These are phyloP conservation scores for Paelopatides confundens DNA, from an alignment of 53 echinoderm and acorn worm species.

Conservation along the genomic window DNA sequence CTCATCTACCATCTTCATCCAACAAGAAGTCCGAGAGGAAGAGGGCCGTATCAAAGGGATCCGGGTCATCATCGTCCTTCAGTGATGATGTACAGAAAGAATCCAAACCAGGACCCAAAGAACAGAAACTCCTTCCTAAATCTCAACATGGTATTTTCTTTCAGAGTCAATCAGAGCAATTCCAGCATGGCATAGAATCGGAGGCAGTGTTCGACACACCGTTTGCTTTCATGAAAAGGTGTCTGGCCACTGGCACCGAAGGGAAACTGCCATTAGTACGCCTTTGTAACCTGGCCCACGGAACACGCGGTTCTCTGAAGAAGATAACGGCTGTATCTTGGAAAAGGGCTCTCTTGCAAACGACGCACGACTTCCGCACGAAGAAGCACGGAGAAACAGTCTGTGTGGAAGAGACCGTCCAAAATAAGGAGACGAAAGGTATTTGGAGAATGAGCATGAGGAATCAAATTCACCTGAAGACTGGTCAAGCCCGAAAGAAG, in stretches of 20 bases:
- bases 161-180: constrained; percentile 1
- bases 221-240: not conserved
- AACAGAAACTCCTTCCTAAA: not conserved
- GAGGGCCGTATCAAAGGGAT: too few species aligned
- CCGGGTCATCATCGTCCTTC: not conserved
- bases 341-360: not conserved
- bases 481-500: not conserved
- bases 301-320: not conserved
- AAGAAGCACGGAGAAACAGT: not conserved
- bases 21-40: not conserved
- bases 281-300: not conserved
- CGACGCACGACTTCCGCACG: not conserved
- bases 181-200: not conserved
- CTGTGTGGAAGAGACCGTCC: too few species aligned
- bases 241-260: not conserved
- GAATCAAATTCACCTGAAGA: not conserved
- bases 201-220: not conserved
- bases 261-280: not conserved
- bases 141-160: not conserved
- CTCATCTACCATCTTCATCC: not conserved
- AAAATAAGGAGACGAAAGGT: not conserved
- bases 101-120: not conserved
- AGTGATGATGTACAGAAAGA: not conserved
- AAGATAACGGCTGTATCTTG: not conserved
- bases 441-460: constrained; percentile 18